These are phyloP conservation scores for Lytechinus pictus DNA, from an alignment of 35 echinoderm and acorn worm species.

Conservation along the genomic window DNA sequence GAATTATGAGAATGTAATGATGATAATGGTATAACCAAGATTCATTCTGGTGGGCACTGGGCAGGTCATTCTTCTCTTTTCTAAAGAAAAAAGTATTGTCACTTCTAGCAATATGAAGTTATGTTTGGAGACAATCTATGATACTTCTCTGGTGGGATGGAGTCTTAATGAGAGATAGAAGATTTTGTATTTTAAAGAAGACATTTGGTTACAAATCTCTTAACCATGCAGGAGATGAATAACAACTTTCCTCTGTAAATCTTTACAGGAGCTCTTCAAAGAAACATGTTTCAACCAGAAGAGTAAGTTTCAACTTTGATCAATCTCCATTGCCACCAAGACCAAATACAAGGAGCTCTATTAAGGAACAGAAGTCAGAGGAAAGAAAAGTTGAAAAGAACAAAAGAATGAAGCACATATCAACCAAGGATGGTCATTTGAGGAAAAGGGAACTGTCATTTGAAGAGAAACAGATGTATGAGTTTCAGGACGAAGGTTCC, in stretches of 20 bases:
- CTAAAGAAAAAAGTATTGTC: too few relatives aligned
- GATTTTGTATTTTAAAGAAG: too few relatives aligned
- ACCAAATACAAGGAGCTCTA: not conserved
- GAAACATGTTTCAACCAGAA: not conserved
- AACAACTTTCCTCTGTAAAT: not conserved
- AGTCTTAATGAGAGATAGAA: too few relatives aligned
- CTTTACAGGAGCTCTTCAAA: not conserved
- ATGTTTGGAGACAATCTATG: too few relatives aligned
- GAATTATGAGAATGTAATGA: too few relatives aligned
- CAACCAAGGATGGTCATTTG: not conserved
- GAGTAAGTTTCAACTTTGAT: not conserved
- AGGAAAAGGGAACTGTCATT: conserved; percentile 31
- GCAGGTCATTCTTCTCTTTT: too few relatives aligned
- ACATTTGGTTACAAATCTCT: too few relatives aligned
- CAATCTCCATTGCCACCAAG: not conserved
- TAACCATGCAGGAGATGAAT: too few relatives aligned
- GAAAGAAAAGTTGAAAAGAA: not conserved
- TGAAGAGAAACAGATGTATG: conserved; percentile 15
- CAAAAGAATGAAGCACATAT: not conserved
- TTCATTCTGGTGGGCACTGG: too few relatives aligned
- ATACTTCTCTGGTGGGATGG: too few relatives aligned
- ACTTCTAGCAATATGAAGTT: too few relatives aligned
- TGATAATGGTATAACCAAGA: too few relatives aligned
- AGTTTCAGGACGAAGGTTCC: not conserved
- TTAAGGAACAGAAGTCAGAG: not conserved